These are phyloP conservation scores for Ctenopoma kingsleyae DNA, from an alignment of 2,797 vertebrate species.

Conservation along the genomic window DNA sequence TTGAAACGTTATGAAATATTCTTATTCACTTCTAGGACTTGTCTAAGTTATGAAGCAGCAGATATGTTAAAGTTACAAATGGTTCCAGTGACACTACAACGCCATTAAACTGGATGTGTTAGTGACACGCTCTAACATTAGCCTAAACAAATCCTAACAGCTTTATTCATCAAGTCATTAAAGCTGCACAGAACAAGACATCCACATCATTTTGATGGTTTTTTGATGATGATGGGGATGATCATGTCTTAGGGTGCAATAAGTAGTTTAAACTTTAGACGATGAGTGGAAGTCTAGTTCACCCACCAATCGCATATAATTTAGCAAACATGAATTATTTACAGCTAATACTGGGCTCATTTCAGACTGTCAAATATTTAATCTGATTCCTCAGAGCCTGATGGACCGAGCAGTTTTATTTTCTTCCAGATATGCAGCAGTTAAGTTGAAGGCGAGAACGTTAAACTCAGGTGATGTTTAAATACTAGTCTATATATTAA, in stretches of 20 bases:
- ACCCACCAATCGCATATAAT: not conserved
- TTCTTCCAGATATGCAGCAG: not conserved
- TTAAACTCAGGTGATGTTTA: not conserved
- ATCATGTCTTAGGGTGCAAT: not conserved
- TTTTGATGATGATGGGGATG: not conserved
- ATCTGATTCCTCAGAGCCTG: not conserved
- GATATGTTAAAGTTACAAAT: too few species aligned
- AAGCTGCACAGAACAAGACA: not conserved
- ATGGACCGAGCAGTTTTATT: not conserved
- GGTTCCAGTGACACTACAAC: not conserved
- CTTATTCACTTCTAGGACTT: too few species aligned
- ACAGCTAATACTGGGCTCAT: not conserved
- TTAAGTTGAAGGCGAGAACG: not conserved
- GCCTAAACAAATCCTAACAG: too few species aligned
- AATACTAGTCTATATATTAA: not conserved
- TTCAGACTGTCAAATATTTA: slow-evolving; percentile 8
- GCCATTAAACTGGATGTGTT: not conserved
- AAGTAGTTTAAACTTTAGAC: not conserved
- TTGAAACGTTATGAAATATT: too few species aligned
- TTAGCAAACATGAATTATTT: slow-evolving; percentile 12
- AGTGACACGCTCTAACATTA: not conserved
- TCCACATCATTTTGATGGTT: not conserved
- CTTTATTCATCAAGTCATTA: not conserved
- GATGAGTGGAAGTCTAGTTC: not conserved
- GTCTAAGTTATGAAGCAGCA: too few species aligned